phyloP scores from a whole-genome alignment of 2,888 invertebrate species.

The Harpagoxenus sublaevis region DNA sequence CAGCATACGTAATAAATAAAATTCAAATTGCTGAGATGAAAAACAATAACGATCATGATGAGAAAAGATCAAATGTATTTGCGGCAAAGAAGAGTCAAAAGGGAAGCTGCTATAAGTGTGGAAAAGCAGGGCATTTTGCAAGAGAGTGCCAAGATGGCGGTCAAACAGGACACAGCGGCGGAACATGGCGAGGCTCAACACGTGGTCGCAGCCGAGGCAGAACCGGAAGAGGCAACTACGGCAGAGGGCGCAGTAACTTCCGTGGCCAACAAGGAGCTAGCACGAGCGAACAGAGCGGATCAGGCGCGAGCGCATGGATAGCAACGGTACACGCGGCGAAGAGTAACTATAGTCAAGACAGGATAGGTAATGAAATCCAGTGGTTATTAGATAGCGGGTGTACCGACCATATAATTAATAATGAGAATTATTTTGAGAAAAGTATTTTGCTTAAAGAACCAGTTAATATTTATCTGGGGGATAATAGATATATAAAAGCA shows the following conservation, averaged over 20 bases:
- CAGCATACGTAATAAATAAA: too few species aligned
- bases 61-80: not conserved
- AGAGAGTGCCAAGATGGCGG: not conserved
- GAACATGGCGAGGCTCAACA: not conserved
- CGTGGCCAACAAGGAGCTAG: not conserved
- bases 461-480: not conserved
- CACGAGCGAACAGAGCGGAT: not conserved
- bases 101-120: not conserved
- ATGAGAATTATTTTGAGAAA: slow-evolving; percentile 6
- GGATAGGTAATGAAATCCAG: not conserved
- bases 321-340: not conserved
- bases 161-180: not conserved
- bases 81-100: not conserved
- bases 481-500: not conserved
- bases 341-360: not conserved
- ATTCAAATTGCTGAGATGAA: too few species aligned
- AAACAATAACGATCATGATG: not conserved
- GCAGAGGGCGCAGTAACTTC: not conserved
- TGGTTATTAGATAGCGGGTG: slow-evolving; percentile 5
- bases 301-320: not conserved
- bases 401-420: not conserved
- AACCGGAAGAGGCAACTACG: not conserved
- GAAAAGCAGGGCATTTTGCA: not conserved
- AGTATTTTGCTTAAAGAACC: slow-evolving; percentile 17
- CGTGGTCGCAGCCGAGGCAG: not conserved